Percentiles rank a stretch among this genome's conserved stretches.
These are phyloP conservation scores for Drosophila teissieri DNA, from an alignment of 1,140 invertebrate species.

Conservation along the genomic window DNA sequence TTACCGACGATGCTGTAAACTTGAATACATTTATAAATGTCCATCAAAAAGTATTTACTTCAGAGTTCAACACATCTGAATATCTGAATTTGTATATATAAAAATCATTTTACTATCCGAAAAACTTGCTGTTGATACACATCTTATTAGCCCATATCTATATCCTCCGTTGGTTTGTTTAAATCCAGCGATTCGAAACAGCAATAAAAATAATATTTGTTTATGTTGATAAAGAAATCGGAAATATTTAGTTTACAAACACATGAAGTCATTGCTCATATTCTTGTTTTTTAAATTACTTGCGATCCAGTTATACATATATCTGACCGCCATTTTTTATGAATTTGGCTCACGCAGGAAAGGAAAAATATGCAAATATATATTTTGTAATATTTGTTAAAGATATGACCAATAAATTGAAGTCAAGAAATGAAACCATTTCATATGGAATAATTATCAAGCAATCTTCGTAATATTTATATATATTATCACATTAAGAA, in stretches of 20 bases:
- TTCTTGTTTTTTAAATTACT: slow-evolving; percentile 14
- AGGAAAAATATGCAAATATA: not conserved
- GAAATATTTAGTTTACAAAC: slow-evolving; percentile 36
- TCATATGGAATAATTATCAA: slow-evolving; percentile 6
- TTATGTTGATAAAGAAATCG: slow-evolving; percentile 43
- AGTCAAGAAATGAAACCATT: slow-evolving; percentile 1
- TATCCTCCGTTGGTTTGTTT: slow-evolving; percentile 22
- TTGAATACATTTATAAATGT: not conserved
- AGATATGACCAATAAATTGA: slow-evolving; percentile 13
- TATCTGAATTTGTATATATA: slow-evolving; percentile 9
- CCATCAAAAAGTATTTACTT: not conserved
- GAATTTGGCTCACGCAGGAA: slow-evolving; percentile 27
- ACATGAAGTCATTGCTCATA: slow-evolving; percentile 28
- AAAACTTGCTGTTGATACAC: slow-evolving; percentile 11
- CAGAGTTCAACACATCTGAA: not conserved
- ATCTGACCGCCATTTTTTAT: slow-evolving; percentile 12
- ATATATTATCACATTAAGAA: slow-evolving; percentile 6
- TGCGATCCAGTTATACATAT: not conserved
- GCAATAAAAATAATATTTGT: slow-evolving; percentile 30
- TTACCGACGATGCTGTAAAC: not conserved
- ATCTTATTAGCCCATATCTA: slow-evolving; percentile 15
- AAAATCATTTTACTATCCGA: not conserved
- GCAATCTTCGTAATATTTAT: slow-evolving; percentile 17
- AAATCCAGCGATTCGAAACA: slow-evolving; percentile 4
- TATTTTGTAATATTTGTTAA: slow-evolving; percentile 4